Evolutionary conservation across 2,797 vertebrate genomes (phyloP).

Genomic region (Sylvia borin): DNA sequence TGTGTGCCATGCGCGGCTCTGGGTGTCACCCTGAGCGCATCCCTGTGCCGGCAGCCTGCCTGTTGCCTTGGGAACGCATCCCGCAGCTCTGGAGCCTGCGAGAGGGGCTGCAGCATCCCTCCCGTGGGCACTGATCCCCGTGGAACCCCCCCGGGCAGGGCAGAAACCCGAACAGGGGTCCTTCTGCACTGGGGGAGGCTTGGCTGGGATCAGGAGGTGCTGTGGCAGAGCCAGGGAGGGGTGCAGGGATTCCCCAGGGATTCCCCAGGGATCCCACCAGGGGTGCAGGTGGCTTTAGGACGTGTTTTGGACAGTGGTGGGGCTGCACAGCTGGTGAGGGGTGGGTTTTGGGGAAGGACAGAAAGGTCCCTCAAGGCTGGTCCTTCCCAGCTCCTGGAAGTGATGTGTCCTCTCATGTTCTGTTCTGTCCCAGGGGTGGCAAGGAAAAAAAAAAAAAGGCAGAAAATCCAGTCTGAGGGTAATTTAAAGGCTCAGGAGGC

Average conservation of each 20-base stretch:
- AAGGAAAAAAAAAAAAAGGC: accelerated
- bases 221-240: neutral
- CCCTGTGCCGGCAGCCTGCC: neutral
- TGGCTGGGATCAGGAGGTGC: neutral
- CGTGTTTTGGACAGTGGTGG: neutral
- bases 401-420: neutral
- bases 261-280: neutral
- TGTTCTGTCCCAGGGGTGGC: neutral
- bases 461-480: neutral
- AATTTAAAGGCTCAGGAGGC: neutral
- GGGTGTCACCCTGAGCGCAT: neutral
- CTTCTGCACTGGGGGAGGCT: neutral
- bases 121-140: accelerated
- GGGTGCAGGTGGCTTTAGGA: neutral
- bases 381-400: neutral
- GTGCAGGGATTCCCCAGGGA: neutral
- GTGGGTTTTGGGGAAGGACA: neutral
- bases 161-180: accelerated
- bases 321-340: neutral
- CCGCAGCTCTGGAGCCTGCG: neutral
- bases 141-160: neutral
- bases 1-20: neutral
- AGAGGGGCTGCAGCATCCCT: neutral
- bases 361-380: neutral
- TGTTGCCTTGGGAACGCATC: conserved; percentile 63